These are phyloP conservation scores for Piliocolobus tephrosceles DNA, from an alignment of 2,113 vertebrate species.

Conservation along the genomic window DNA sequence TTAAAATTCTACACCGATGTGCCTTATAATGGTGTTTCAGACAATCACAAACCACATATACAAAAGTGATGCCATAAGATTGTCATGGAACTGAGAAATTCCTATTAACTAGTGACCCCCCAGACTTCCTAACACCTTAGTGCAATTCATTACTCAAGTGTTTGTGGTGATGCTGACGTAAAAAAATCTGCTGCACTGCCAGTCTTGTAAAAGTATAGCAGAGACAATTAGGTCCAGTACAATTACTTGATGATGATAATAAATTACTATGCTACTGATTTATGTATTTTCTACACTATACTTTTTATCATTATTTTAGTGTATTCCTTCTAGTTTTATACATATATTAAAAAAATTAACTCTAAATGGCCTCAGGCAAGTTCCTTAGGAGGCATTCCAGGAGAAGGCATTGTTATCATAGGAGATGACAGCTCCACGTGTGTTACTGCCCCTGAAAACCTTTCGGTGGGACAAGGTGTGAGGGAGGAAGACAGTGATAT, in stretches of 20 bases:
- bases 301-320: background rate
- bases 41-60: background rate
- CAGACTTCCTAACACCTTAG: background rate
- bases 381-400: background rate
- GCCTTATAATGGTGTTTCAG: background rate
- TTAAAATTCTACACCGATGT: background rate
- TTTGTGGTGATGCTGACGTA: background rate
- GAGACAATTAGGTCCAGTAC: background rate
- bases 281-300: background rate
- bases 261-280: background rate
- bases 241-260: background rate
- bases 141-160: background rate
- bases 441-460: background rate
- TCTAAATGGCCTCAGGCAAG: background rate
- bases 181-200: background rate
- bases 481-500: background rate
- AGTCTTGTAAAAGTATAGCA: background rate
- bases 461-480: background rate
- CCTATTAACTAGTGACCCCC: background rate
- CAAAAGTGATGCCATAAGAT: background rate
- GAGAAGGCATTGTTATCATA: background rate
- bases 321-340: background rate
- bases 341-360: background rate
- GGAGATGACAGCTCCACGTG: background rate
- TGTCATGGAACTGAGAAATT: background rate